Percentiles rank a stretch among this genome's conserved stretches.
phyloP scores from a whole-genome alignment of 2,797 vertebrate species.

The Gastrophryne carolinensis region DNA sequence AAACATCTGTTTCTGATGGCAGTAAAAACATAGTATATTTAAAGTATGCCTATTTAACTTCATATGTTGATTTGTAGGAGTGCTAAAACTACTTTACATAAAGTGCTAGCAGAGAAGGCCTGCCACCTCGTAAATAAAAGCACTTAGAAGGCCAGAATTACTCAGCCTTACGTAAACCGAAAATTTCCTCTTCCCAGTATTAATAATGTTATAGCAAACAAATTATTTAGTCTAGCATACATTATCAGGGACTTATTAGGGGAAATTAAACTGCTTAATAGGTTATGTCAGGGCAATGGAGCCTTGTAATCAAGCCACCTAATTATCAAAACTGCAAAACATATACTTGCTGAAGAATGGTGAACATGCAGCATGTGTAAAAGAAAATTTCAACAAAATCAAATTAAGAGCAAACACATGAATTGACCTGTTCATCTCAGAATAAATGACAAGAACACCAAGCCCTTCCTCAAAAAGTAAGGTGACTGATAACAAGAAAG shows the following conservation, averaged over 20 bases:
- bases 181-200: conserved; percentile 33
- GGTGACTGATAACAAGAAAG: too few species aligned
- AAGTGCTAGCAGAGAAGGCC: conserved; percentile 43
- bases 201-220: conserved; percentile 50
- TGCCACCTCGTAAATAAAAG: conserved; percentile 52
- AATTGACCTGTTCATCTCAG: too few species aligned
- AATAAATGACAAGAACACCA: too few species aligned
- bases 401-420: too few species aligned
- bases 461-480: too few species aligned
- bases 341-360: too few species aligned
- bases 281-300: conserved; percentile 14
- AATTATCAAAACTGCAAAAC: too few species aligned
- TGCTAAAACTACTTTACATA: conserved; percentile 49
- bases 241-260: conserved; percentile 34
- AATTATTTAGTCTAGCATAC: conserved; percentile 30
- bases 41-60: conserved; percentile 50
- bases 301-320: conserved; percentile 1
- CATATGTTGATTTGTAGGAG: conserved; percentile 48
- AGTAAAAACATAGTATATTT: conserved; percentile 49
- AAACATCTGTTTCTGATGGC: conserved; percentile 52
- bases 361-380: too few species aligned
- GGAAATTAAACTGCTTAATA: conserved; percentile 27
- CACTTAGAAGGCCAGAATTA: conserved; percentile 48
- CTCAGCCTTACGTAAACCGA: conserved; percentile 27
- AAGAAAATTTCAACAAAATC: too few species aligned